Evolutionary conservation across 2,113 vertebrate species (phyloP).

Genomic region (Lates calcarifer): DNA sequence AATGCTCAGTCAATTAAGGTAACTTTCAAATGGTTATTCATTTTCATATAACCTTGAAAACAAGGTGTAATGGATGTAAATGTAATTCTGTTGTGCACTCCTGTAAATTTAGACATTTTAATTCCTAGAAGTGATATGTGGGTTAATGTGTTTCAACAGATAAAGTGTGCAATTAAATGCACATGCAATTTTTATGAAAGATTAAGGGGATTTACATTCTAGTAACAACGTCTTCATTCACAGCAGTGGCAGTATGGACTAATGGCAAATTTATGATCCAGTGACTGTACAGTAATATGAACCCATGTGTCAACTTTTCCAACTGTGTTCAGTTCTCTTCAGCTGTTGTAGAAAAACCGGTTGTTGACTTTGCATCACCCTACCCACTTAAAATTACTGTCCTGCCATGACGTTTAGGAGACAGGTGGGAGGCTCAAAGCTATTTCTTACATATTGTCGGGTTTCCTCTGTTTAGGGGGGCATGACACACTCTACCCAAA

Average conservation of each 20-base stretch:
- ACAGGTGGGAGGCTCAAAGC: slow-evolving; percentile 50
- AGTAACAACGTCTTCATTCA: background rate
- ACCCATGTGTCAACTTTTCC: slow-evolving; percentile 17
- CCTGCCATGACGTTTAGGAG: slow-evolving; percentile 46
- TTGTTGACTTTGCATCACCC: slow-evolving; percentile 50
- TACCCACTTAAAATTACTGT: slow-evolving; percentile 32
- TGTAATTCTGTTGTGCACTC: too few relatives aligned
- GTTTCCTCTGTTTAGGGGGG: slow-evolving; percentile 39
- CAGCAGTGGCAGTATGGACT: background rate
- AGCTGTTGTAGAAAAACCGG: slow-evolving; percentile 53
- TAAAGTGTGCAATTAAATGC: background rate
- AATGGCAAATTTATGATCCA: slow-evolving; percentile 31
- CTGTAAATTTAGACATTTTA: too few relatives aligned
- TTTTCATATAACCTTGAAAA: background rate
- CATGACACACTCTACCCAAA: slow-evolving; percentile 26
- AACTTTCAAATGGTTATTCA: background rate
- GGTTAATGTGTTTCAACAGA: background rate
- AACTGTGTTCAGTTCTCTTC: slow-evolving; percentile 35
- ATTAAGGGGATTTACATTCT: background rate
- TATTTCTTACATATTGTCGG: slow-evolving; percentile 49
- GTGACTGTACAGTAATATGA: slow-evolving; percentile 44
- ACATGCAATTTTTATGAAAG: background rate
- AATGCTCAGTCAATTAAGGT: background rate
- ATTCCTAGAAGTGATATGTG: background rate
- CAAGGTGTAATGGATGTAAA: background rate